Evolutionary conservation across 2,113 vertebrate genomes (phyloP).

Genomic region (Mus pahari): DNA sequence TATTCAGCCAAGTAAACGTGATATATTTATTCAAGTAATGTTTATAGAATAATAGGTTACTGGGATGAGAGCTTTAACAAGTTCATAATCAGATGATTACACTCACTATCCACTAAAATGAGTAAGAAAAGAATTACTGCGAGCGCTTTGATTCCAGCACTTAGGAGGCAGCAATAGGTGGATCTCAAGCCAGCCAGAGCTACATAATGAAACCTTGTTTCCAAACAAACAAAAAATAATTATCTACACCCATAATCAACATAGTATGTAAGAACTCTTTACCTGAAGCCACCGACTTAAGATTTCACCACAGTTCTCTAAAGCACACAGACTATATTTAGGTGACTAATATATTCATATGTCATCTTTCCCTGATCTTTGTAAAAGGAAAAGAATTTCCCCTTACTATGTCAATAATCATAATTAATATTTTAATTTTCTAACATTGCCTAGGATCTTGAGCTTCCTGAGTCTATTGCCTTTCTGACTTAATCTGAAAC

Average conservation of each 20-base stretch:
- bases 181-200: not conserved
- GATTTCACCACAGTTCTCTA: conserved; percentile 12
- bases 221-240: not conserved
- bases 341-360: not conserved
- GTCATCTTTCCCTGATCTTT: not conserved
- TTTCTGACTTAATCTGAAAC: not conserved
- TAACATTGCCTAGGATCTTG: not conserved
- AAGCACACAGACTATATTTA: not conserved
- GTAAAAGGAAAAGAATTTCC: conserved; percentile 26
- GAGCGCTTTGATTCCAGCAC: not conserved
- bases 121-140: conserved; percentile 7
- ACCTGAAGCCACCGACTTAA: not conserved
- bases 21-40: conserved; percentile 36
- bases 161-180: not conserved
- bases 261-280: not conserved
- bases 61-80: conserved; percentile 21
- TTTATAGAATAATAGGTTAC: not conserved
- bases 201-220: not conserved
- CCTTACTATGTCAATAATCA: not conserved
- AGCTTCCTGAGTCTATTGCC: not conserved
- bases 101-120: conserved; percentile 17
- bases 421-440: conserved; percentile 34
- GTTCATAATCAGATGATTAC: not conserved
- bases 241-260: not conserved
- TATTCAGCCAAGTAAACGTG: conserved; percentile 38